Percentiles rank a stretch among this genome's conserved stretches.
Conservation (phyloP, 1,140 invertebrate species). For the Sminthurides bifidus region DNA sequence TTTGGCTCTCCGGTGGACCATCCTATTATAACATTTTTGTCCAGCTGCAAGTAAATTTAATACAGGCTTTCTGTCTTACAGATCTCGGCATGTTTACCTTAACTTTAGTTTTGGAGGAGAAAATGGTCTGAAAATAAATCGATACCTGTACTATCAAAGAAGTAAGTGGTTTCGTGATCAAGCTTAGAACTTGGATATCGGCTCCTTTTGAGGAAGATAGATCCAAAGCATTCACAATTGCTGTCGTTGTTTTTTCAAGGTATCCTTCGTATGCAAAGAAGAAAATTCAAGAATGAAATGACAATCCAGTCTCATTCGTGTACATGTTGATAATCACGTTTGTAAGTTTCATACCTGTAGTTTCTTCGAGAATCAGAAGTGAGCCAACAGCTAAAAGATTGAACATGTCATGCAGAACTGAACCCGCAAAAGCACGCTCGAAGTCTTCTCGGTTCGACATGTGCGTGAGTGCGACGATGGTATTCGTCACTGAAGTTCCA, state of each 20-base stretch:
- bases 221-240: constrained; percentile 35
- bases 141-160: constrained; percentile 39
- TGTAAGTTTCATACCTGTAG: constrained; percentile 25
- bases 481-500: constrained; percentile 50
- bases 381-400: constrained; percentile 40
- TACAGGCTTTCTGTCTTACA: neutral
- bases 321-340: constrained; percentile 9
- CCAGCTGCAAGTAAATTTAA: constrained; percentile 31
- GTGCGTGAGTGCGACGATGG: constrained; percentile 45
- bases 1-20: constrained; percentile 34
- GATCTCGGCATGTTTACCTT: neutral
- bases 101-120: neutral
- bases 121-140: neutral
- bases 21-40: constrained; percentile 39
- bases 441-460: constrained; percentile 41
- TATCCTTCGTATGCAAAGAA: no score
- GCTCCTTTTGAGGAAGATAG: constrained; percentile 34
- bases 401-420: constrained; percentile 50
- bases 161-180: constrained; percentile 43
- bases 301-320: no score
- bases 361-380: constrained; percentile 38
- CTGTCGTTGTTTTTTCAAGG: constrained; percentile 37
- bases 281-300: no score
- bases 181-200: constrained; percentile 40
- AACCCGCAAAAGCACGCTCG: constrained; percentile 44